A percentile compares a stretch with the other conserved stretches of the same genome.
Conservation (phyloP, 2,113 vertebrate genomes). For the Bolborhynchus lineola region DNA sequence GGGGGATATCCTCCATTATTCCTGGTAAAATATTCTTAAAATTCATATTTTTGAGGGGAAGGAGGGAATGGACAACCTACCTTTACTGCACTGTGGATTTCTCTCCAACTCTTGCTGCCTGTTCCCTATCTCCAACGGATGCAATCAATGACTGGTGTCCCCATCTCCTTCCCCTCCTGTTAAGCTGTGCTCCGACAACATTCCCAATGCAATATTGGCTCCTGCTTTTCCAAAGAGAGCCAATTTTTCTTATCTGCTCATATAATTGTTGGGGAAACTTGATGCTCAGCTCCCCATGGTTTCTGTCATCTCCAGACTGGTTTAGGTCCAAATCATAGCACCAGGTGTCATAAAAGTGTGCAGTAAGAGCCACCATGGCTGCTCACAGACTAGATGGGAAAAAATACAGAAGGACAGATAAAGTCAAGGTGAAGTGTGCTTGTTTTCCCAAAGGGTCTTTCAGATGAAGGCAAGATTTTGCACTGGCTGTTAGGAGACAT, state of each 20-base stretch:
- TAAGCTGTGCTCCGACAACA: background rate
- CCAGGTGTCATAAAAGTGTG: background rate
- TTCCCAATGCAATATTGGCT: fast-evolving
- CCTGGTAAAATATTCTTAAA: background rate
- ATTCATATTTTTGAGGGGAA: background rate
- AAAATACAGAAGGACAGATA: background rate
- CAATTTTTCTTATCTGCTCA: background rate
- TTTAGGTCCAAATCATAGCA: background rate
- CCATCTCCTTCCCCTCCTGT: background rate
- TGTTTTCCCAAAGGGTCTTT: background rate
- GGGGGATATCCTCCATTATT: background rate
- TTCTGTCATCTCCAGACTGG: background rate
- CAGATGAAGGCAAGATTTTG: background rate
- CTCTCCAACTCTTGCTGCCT: background rate
- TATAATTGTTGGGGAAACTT: background rate
- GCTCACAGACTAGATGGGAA: background rate
- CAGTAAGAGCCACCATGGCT: background rate
- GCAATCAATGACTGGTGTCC: too few relatives aligned
- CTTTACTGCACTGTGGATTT: background rate
- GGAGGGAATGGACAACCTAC: background rate
- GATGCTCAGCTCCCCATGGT: fast-evolving
- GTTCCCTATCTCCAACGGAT: background rate
- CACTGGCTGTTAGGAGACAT: background rate
- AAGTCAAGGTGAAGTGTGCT: background rate
- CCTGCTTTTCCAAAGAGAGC: background rate